A percentile compares a stretch with the other conserved stretches of the same genome.
Conservation (phyloP, 2,797 vertebrate species). For the Neomorphus geoffroyi region DNA sequence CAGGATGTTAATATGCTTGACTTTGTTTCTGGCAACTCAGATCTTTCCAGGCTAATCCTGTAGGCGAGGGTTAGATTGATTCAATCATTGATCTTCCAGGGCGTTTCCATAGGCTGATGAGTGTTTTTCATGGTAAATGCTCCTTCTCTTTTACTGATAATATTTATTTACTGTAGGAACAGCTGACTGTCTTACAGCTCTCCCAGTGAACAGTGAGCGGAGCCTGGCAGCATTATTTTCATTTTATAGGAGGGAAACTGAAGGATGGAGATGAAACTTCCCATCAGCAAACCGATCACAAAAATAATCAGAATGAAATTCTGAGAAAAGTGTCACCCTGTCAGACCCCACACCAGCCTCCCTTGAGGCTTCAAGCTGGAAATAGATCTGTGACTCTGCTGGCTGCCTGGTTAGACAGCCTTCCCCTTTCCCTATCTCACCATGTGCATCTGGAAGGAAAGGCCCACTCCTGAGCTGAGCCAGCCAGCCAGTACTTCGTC, state of each 20-base stretch:
- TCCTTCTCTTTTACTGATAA: background rate
- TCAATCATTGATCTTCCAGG: background rate
- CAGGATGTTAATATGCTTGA: background rate
- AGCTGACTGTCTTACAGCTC: background rate
- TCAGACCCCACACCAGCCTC: background rate
- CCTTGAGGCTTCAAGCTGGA: fast-evolving
- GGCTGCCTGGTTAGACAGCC: background rate
- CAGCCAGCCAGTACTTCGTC: fast-evolving
- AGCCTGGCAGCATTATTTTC: background rate
- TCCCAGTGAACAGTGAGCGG: background rate
- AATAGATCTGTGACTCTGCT: background rate
- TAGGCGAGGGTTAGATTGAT: background rate
- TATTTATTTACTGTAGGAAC: background rate
- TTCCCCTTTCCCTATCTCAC: background rate
- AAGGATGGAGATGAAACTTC: background rate
- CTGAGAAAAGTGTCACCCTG: background rate
- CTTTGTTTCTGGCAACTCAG: background rate
- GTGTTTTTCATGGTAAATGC: background rate
- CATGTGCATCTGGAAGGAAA: background rate
- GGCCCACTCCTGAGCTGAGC: background rate
- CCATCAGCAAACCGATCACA: background rate
- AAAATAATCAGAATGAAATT: background rate
- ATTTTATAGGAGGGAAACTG: background rate
- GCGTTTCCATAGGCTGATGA: background rate
- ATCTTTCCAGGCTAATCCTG: background rate